Evolutionary conservation across 2,797 vertebrate genomes (phyloP), one percentile per base, ranked within the genome.

Genomic region (Manis crassicaudata): DNA sequence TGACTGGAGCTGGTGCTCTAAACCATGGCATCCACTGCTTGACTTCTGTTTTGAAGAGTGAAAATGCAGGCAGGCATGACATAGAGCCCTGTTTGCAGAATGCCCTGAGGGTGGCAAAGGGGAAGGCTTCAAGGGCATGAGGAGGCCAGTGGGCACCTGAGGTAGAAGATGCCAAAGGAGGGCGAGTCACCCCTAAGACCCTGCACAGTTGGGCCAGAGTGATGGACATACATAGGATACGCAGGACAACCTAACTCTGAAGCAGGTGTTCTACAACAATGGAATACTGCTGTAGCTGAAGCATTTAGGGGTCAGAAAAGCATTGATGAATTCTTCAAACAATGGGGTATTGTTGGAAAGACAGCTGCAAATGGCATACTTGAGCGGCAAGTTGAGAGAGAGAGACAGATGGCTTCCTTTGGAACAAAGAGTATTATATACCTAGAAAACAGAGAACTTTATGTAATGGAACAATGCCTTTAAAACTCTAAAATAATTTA

Each of bases 231-330:
- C 2, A 37, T 37, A 32, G 3, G 50, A 73, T 13, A 88, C 16
- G 37, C 12, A 54, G 62, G 56, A 43, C 21, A 90, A 93, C 7
- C 18, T 75, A 68, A 90, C 37, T 23, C 62, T 16, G 7, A 92
- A 90, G 73, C 73, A 80, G 90, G 62, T 92, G 77, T 82, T 95
- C 81, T 73, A 58, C n/a, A 96, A 92, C 90, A 97, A 68, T 63
- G 72, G 32, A 67, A 83, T 58, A 77, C 0, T 93, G 58, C 65
- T 91, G 76, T 43, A 40, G 58, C n/a, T 37, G 29, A 72, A 92
- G 75, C 27, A 88, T 80, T 62, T 27, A 54, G 52, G 80, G 68
- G 54, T 92, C 83, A 95, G 63, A 92, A 89, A 70, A 76, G 81
- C 52, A 82, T 65, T 86, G 86, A 72, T 12, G 67, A 90, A 70